These are phyloP conservation scores for Hiodon alosoides DNA, from an alignment of 2,113 vertebrate species.

Conservation along the genomic window DNA sequence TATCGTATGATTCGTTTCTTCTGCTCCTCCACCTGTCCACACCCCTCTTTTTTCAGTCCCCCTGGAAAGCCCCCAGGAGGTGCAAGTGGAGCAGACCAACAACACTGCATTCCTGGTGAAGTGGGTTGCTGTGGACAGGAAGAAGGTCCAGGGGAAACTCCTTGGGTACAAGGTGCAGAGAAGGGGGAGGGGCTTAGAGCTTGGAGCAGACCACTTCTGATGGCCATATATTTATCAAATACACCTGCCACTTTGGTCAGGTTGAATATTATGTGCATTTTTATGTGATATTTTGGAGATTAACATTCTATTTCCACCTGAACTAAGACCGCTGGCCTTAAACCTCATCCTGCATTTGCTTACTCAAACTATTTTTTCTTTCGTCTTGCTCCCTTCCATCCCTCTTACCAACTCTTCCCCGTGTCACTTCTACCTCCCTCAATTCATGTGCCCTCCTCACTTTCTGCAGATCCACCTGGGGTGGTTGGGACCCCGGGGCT, in stretches of 20 bases:
- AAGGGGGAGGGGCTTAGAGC: neutral
- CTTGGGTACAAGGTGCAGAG: constrained; percentile 70
- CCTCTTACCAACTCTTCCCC: too few species aligned
- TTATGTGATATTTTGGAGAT: too few species aligned
- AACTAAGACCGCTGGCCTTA: too few species aligned
- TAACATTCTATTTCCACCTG: too few species aligned
- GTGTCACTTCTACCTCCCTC: too few species aligned
- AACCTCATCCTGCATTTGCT: too few species aligned
- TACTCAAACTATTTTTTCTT: too few species aligned
- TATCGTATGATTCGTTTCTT: neutral
- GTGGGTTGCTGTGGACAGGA: constrained; percentile 58
- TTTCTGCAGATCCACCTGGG: constrained; percentile 52
- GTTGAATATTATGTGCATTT: too few species aligned
- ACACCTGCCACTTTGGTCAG: too few species aligned
- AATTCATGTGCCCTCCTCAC: neutral
- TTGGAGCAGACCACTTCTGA: neutral
- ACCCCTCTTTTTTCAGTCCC: constrained; percentile 54
- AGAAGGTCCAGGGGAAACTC: constrained; percentile 66
- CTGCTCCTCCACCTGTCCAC: neutral
- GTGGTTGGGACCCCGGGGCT: constrained; percentile 30
- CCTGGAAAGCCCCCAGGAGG: constrained; percentile 48
- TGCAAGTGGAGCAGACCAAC: constrained; percentile 51
- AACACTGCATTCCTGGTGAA: constrained; percentile 54
- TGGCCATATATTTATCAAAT: too few species aligned
- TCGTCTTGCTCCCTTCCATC: too few species aligned